These are phyloP conservation scores for Barypeithes pellucidus DNA, from an alignment of 2,888 invertebrate genomes.

Conservation along the genomic window DNA sequence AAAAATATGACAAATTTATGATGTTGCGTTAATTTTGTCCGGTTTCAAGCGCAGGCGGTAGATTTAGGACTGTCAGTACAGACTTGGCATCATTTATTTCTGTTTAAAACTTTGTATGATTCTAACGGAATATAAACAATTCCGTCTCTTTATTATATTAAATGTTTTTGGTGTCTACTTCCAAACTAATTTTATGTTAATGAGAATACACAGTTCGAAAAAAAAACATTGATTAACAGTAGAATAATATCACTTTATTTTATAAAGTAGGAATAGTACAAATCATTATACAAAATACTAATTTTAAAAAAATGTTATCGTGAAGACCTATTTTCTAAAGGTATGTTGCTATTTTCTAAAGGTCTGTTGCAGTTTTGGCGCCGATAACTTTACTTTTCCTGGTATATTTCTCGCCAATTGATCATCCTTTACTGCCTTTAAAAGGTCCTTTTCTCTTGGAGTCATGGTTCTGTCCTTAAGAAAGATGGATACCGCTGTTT, in stretches of 20 bases:
- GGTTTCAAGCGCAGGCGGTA: too few relatives aligned
- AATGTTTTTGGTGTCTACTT: too few relatives aligned
- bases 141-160: too few relatives aligned
- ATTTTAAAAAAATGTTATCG: neutral
- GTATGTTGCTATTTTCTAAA: constrained; percentile 79
- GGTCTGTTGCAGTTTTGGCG: constrained; percentile 85
- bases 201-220: too few relatives aligned
- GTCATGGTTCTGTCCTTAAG: constrained; percentile 84
- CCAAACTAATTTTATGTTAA: too few relatives aligned
- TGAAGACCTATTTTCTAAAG: constrained; percentile 73
- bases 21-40: too few relatives aligned
- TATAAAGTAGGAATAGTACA: constrained; percentile 15
- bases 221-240: neutral
- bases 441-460: constrained; percentile 88
- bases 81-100: too few relatives aligned
- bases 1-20: too few relatives aligned
- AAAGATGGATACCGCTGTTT: constrained; percentile 92
- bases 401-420: constrained; percentile 95
- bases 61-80: too few relatives aligned
- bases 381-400: constrained; percentile 96
- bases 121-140: too few relatives aligned
- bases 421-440: constrained; percentile 95
- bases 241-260: constrained; percentile 25
- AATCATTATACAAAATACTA: constrained; percentile 13
- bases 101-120: too few relatives aligned